Percentiles rank a stretch among this genome's conserved stretches.
phyloP scores from a whole-genome alignment of 23 tunicate genomes.

The Trididemnum clinides region DNA sequence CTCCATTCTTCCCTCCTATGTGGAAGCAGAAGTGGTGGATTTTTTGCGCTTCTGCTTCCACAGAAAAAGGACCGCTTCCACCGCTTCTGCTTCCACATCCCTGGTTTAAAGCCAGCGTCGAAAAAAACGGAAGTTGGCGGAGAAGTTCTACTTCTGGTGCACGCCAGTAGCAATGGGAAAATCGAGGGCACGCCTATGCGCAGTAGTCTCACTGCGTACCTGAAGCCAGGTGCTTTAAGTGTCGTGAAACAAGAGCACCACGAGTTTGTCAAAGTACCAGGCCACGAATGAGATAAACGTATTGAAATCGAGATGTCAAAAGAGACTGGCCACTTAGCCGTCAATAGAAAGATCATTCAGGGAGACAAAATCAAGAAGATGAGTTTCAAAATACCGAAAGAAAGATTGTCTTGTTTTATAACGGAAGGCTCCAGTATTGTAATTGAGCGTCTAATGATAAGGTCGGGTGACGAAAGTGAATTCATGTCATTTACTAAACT shows the following conservation, averaged over 20 bases:
- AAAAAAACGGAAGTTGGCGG: slow-evolving; percentile 39
- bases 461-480: slow-evolving; percentile 21
- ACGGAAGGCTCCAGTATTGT: slow-evolving; percentile 77
- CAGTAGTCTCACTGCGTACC: slow-evolving; percentile 63
- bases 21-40: too few relatives aligned
- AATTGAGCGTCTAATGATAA: slow-evolving; percentile 62
- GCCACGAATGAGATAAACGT: slow-evolving; percentile 75
- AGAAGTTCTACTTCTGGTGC: slow-evolving; percentile 51
- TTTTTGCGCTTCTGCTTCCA: too few relatives aligned
- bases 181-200: slow-evolving; percentile 73
- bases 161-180: slow-evolving; percentile 76
- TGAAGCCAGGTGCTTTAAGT: slow-evolving; percentile 32
- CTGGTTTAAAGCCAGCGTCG: too few relatives aligned
- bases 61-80: too few relatives aligned
- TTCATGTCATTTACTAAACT: slow-evolving; percentile 42
- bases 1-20: too few relatives aligned
- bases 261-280: slow-evolving; percentile 65
- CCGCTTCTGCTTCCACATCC: too few relatives aligned
- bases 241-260: slow-evolving; percentile 74
- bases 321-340: slow-evolving; percentile 51
- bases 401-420: slow-evolving; percentile 42
- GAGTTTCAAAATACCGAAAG: slow-evolving; percentile 19
- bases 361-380: slow-evolving; percentile 42
- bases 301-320: slow-evolving; percentile 46
- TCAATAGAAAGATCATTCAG: slow-evolving; percentile 55